Base-by-base conservation (phyloP, 1,140 invertebrate species). In the Globodera ellingtonae region DNA sequence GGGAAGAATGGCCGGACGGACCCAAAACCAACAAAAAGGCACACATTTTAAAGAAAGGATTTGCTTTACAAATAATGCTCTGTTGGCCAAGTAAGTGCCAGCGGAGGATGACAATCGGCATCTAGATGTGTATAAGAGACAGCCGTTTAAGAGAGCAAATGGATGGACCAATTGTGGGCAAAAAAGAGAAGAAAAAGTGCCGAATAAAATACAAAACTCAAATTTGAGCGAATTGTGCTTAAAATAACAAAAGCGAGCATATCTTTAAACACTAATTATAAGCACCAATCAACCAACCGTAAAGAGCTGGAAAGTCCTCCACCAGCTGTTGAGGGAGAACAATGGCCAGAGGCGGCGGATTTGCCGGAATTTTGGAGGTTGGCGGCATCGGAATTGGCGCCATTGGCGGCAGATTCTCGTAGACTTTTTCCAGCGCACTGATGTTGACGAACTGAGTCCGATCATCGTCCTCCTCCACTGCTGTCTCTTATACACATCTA, bases 391-490 rank as follows among this genome's bases (percentile, higher is more conserved):
- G 67, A 70, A 47, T 10, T 18, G 67, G 35, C 0, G 67, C 67
- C 10, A 70, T 35, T 10, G 67, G 67, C n/a, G 67, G 67, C 59
- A 78, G 47, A 47, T 78, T 78, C 76, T 78, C 76, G 50, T 78
- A 78, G 62, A 71, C 50, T 46, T 78, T 78, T 50, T 78, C 67
- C 67, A 70, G 3, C 35, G 35, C 24, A 52, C 44, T 70, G 4
- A 78, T 78, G 72, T 78, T 78, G 56, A 78, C 71, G 62, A 78
- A 78, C 3, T 78, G 67, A 44, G 76, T 78, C 59, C 71, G 66
- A 6, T 44, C 72, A 48, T 74, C 72, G 47, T 74, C 67, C 10
- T 70, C 67, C 35, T 70, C 67, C 67, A 74, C 50, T 74, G n/a
- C n/a, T n/a, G n/a, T n/a, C n/a, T n/a, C n/a, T n/a, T n/a, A n/a